Conservation (phyloP, 2,888 invertebrate species). For the Drosophila mimica region DNA sequence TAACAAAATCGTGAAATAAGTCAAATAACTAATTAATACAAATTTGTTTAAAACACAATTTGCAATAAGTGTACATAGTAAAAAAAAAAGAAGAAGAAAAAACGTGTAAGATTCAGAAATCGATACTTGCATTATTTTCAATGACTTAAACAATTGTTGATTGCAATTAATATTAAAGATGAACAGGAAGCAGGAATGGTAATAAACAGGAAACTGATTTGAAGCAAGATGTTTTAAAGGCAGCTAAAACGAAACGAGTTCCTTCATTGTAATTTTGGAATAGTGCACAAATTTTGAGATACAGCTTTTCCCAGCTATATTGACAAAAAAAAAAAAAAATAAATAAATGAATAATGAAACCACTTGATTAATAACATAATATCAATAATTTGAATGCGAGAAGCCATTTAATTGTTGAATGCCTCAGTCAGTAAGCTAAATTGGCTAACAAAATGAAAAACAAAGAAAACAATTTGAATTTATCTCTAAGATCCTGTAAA, state of each 20-base stretch:
- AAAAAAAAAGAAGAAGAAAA: not conserved
- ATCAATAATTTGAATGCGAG: conserved; percentile 34
- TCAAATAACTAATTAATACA: not conserved
- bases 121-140: not conserved
- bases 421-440: conserved; percentile 70
- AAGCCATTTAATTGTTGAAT: conserved; percentile 60
- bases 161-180: not conserved
- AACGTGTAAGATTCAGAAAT: not conserved
- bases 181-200: not conserved
- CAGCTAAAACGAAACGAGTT: conserved; percentile 58
- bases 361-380: conserved; percentile 21
- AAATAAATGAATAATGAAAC: conserved; percentile 8
- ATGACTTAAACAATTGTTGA: not conserved
- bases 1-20: not conserved
- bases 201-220: conserved; percentile 2
- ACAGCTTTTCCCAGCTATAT: conserved; percentile 14
- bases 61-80: conserved; percentile 1
- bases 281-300: conserved; percentile 26
- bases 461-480: conserved; percentile 22
- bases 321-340: conserved; percentile 13
- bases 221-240: conserved; percentile 20
- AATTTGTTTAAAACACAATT: conserved; percentile 4
- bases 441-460: conserved; percentile 23
- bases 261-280: conserved; percentile 41
- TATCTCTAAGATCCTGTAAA: conserved; percentile 21